Evolutionary conservation across 2,888 invertebrate genomes (phyloP), one percentile per base, ranked within the genome.

Genomic region (Andrena trimmerana): DNA sequence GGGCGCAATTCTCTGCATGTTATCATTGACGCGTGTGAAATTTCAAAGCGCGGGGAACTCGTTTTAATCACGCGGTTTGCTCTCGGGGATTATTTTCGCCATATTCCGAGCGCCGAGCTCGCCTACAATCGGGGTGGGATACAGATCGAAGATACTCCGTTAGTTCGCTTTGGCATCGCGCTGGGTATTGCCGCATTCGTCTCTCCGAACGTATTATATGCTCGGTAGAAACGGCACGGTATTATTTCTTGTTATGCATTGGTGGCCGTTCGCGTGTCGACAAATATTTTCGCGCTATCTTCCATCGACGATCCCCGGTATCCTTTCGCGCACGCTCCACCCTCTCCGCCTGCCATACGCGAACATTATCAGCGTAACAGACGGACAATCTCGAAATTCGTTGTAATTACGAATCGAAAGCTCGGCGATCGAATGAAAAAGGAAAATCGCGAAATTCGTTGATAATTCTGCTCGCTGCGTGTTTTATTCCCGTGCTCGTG

Each of bases 21-120:
- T 83, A 83, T 74, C 83, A 83, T 74, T 71, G 83, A 78, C 83
- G 78, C 63, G 73, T 59, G 78, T 73, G 83, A 83, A 85, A 78
- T 78, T 77, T 79, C 73, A 79, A 73, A 79, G 73, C 54, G 73
- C 66, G 63, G 70, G 62, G 65, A 74, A 76, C 72, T 78, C 74
- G 76, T 78, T 62, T 69, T 76, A 81, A 74, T 86, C 75, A 78
- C 68, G 75, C 73, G 74, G 81, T 31, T 78, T 73, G 84, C 84
- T 84, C 84, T 65, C 70, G 85, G 78, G 75, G 87, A 84, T 77
- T 87, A 84, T 87, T 87, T 87, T 86, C 77, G 70, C 78, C 69
- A 52, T 80, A 80, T 81, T 42, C 73, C 50, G 59, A 77, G 70
- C 76, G 24, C n/a, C 54, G 68, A 31, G 42, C 57, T 60, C 57